These are phyloP conservation scores for Zaprionus obscuricornis DNA, from an alignment of 2,888 invertebrate genomes.

Conservation along the genomic window DNA sequence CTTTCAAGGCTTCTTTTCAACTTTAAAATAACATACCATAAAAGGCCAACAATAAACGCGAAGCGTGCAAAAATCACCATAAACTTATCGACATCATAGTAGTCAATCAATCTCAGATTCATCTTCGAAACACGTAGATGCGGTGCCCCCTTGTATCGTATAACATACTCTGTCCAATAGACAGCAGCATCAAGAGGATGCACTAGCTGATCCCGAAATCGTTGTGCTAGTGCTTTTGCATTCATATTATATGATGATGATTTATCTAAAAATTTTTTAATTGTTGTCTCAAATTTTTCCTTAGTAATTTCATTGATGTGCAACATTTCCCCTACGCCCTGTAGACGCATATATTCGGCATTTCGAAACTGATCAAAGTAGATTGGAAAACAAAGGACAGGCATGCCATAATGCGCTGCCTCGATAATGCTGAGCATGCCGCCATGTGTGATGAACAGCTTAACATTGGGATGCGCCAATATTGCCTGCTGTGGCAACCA, in stretches of 20 bases:
- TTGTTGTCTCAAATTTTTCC: conserved; percentile 54
- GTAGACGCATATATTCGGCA: conserved; percentile 77
- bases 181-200: conserved; percentile 75
- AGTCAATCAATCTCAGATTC: conserved; percentile 72
- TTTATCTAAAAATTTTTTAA: conserved; percentile 56
- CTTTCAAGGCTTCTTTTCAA: background rate
- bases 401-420: conserved; percentile 83
- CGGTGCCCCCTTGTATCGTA: conserved; percentile 79
- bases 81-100: conserved; percentile 70
- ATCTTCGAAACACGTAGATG: conserved; percentile 73
- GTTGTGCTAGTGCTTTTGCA: conserved; percentile 53
- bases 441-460: conserved; percentile 83
- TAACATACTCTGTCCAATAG: conserved; percentile 81
- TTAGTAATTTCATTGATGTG: conserved; percentile 77
- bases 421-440: conserved; percentile 84
- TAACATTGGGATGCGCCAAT: conserved; percentile 83
- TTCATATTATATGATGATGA: conserved; percentile 49
- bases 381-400: conserved; percentile 84
- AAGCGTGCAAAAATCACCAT: conserved; percentile 49
- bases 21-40: conserved; percentile 28
- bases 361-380: conserved; percentile 84
- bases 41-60: background rate
- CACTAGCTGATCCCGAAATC: conserved; percentile 76
- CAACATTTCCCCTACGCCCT: conserved; percentile 70
- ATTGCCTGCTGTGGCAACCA: conserved; percentile 84